These are phyloP conservation scores for Myzus persicae DNA, from an alignment of 1,140 invertebrate genomes.

Conservation along the genomic window DNA sequence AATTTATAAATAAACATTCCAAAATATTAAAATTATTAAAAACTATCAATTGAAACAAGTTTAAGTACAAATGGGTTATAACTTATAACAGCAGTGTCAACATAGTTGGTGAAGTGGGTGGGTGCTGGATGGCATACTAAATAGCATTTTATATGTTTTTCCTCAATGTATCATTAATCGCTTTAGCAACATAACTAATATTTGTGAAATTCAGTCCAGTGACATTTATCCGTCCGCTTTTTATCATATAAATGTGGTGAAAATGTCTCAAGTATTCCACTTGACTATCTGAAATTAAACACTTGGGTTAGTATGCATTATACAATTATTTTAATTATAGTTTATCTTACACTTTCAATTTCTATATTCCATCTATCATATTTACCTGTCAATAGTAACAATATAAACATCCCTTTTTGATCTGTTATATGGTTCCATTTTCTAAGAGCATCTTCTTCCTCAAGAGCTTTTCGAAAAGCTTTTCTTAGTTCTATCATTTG, in stretches of 20 bases:
- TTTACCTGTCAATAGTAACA: slow-evolving; percentile 85
- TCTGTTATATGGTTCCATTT: slow-evolving; percentile 93
- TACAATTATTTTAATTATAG: too few relatives aligned
- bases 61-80: neutral
- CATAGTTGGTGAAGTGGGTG: neutral
- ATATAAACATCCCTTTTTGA: slow-evolving; percentile 99
- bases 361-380: slow-evolving; percentile 27
- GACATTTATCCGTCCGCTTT: slow-evolving; percentile 92
- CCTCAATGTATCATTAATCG: slow-evolving; percentile 78
- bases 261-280: slow-evolving; percentile 80
- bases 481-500: slow-evolving; percentile 89
- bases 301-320: neutral
- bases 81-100: too few relatives aligned
- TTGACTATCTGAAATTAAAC: slow-evolving; percentile 73
- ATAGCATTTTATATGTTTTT: neutral
- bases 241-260: slow-evolving; percentile 90
- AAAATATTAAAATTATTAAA: neutral
- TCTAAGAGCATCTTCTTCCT: slow-evolving; percentile 81
- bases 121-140: neutral
- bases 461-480: slow-evolving; percentile 75
- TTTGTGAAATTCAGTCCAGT: slow-evolving; percentile 89
- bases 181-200: slow-evolving; percentile 88
- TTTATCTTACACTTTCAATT: too few relatives aligned
- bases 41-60: neutral
- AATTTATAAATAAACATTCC: neutral